Conservation (phyloP, 1,140 invertebrate genomes). For the Lamellibrachia luymesi region DNA sequence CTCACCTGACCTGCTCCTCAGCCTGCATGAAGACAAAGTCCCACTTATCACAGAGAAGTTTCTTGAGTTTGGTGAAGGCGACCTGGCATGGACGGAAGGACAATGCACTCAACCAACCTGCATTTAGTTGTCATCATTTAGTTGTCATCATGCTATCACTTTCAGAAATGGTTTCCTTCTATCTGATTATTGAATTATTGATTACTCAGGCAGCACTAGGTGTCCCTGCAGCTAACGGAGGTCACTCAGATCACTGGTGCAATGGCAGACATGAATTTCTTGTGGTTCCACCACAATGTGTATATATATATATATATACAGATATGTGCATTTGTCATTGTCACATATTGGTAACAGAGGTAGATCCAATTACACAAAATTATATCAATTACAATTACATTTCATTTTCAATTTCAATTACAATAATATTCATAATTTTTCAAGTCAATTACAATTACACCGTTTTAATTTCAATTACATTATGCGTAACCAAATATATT, state of each 20-base stretch:
- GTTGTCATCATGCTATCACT: not conserved
- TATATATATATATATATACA: too few species aligned
- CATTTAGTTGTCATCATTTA: not conserved
- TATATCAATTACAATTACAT: too few species aligned
- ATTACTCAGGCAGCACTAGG: not conserved
- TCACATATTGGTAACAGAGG: not conserved
- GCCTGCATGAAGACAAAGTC: constrained; percentile 91
- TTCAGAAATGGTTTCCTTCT: not conserved
- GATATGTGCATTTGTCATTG: not conserved
- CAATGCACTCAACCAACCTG: not conserved
- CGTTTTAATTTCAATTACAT: too few species aligned
- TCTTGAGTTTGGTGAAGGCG: constrained; percentile 81
- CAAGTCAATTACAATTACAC: too few species aligned
- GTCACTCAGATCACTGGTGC: too few species aligned
- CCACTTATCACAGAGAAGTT: constrained; percentile 90
- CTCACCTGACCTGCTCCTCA: constrained; percentile 79
- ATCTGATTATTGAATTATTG: not conserved
- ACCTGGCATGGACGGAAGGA: constrained; percentile 61
- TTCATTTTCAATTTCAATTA: too few species aligned
- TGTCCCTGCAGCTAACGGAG: too few species aligned
- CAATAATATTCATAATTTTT: too few species aligned
- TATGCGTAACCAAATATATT: too few species aligned
- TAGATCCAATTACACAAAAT: too few species aligned
- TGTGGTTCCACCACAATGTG: too few species aligned
- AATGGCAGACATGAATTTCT: too few species aligned